These are phyloP conservation scores for Hemicordylus capensis DNA, from an alignment of 2,113 vertebrate genomes.

Conservation along the genomic window DNA sequence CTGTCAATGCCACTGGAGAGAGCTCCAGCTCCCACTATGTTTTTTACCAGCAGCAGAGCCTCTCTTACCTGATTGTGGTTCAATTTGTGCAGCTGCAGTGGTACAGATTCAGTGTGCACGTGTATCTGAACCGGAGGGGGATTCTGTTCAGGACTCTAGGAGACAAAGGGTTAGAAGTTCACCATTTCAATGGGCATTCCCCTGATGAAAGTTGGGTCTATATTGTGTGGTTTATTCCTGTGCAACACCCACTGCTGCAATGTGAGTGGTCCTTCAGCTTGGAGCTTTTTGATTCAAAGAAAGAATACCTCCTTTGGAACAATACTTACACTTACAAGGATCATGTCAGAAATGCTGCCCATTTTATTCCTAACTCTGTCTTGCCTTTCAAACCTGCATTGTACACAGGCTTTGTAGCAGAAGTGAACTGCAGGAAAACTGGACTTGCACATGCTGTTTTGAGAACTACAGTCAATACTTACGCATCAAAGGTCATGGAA, in stretches of 20 bases:
- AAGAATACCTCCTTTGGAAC: conserved; percentile 1
- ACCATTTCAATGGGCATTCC: conserved; percentile 8
- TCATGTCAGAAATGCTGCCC: accelerated
- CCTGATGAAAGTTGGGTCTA: conserved; percentile 20
- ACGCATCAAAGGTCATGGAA: background rate
- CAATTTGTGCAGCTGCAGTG: conserved; percentile 37
- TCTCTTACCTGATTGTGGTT: conserved; percentile 55
- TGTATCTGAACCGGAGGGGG: conserved; percentile 50
- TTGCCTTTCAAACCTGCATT: conserved; percentile 12
- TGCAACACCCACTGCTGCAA: conserved; percentile 17
- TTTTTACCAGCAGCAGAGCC: conserved; percentile 43
- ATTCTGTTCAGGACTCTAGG: conserved; percentile 31
- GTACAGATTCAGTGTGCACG: conserved; percentile 46
- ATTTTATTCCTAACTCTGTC: conserved; percentile 27
- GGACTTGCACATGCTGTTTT: background rate
- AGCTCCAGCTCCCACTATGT: background rate
- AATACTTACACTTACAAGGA: background rate
- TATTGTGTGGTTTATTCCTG: conserved; percentile 57
- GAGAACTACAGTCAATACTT: conserved; percentile 15
- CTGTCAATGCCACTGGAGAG: background rate
- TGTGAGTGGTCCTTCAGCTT: conserved; percentile 55
- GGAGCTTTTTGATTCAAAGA: conserved; percentile 33
- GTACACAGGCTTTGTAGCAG: conserved; percentile 14
- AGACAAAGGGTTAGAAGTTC: conserved; percentile 45
- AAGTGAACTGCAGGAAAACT: conserved; percentile 36